These are phyloP conservation scores for Pyrocoelia pectoralis DNA, from an alignment of 2,888 invertebrate genomes.

Conservation along the genomic window DNA sequence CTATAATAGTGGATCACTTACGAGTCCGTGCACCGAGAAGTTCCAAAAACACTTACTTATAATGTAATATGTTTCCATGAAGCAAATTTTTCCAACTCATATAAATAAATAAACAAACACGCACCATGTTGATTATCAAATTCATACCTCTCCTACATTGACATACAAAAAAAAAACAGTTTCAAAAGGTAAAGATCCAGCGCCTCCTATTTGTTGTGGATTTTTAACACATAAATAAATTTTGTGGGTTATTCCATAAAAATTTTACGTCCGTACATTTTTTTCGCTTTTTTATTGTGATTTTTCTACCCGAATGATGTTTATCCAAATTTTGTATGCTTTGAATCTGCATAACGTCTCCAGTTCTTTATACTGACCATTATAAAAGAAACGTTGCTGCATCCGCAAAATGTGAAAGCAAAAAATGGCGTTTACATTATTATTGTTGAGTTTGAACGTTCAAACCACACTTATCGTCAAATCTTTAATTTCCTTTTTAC, in stretches of 20 bases:
- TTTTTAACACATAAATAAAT: too few species aligned
- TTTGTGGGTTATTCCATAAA: background rate
- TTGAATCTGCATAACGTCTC: slow-evolving; percentile 8
- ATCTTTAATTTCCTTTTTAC: slow-evolving; percentile 61
- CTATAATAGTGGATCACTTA: too few species aligned
- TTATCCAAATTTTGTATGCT: slow-evolving; percentile 6
- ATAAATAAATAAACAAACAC: too few species aligned
- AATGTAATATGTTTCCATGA: too few species aligned
- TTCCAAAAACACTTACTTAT: too few species aligned
- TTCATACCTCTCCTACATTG: too few species aligned
- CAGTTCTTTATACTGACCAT: slow-evolving; percentile 22
- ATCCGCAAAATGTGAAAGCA: slow-evolving; percentile 18
- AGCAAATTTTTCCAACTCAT: too few species aligned
- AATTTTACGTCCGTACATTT: background rate
- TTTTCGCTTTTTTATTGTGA: background rate
- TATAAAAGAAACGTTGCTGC: slow-evolving; percentile 19
- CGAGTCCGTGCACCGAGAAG: too few species aligned
- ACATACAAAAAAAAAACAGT: too few species aligned
- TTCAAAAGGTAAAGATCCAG: too few species aligned
- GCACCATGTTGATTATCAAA: too few species aligned
- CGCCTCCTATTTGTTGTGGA: too few species aligned
- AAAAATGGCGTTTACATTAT: slow-evolving; percentile 27
- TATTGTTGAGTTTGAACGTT: slow-evolving; percentile 27
- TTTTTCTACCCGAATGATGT: background rate
- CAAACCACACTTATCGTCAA: slow-evolving; percentile 53